Conservation (phyloP, 2,113 vertebrate species). For the Podilymbus podiceps region DNA sequence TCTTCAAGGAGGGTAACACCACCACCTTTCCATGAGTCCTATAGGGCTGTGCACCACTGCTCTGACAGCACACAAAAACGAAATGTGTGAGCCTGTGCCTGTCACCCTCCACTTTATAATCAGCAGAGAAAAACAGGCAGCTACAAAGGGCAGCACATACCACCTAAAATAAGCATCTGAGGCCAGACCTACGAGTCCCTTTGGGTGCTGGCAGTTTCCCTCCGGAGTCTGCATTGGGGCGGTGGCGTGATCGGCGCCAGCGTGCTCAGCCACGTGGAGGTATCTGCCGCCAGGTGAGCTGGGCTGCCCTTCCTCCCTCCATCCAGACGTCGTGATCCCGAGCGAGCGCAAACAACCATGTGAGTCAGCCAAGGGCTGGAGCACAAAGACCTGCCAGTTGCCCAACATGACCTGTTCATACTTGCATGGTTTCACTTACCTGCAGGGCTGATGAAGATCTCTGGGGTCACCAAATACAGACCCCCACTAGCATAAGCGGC, state of each 20-base stretch:
- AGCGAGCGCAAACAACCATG: not conserved
- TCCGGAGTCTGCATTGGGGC: not conserved
- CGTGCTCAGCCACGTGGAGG: accelerated
- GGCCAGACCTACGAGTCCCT: not conserved
- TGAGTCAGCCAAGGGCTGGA: not conserved
- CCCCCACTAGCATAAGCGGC: not conserved
- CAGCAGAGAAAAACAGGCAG: not conserved
- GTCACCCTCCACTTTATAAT: not conserved
- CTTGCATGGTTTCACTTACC: not conserved
- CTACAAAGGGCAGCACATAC: not conserved
- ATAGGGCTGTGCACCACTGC: not conserved
- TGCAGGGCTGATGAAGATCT: not conserved
- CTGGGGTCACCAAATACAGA: not conserved
- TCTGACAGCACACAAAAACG: not conserved
- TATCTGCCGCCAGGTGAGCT: accelerated
- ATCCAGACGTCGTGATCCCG: not conserved
- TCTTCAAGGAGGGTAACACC: not conserved
- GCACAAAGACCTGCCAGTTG: not conserved
- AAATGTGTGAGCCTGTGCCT: not conserved
- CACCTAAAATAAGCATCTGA: not conserved
- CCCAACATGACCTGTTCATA: not conserved
- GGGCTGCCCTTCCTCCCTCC: not conserved
- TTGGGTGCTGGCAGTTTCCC: not conserved
- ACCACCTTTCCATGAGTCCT: not conserved
- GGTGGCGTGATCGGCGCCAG: not conserved